Evolutionary conservation across 1,140 invertebrate species (phyloP), one percentile per base, ranked within the genome.

Genomic region (Brachionus asplanchnoidis): DNA sequence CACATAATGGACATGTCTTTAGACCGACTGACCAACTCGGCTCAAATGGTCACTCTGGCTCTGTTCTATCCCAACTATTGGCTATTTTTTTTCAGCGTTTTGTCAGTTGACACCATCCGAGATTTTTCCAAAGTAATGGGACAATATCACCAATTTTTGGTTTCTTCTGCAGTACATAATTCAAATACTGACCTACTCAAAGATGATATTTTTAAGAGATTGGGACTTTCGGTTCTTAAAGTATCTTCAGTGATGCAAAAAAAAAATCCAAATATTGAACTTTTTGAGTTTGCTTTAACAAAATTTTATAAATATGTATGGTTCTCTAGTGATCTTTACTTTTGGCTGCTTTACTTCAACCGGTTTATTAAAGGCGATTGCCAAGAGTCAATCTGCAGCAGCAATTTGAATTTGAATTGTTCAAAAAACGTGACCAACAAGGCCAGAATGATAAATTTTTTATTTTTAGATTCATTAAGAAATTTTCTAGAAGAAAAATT

Each of bases 281-380:
- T 8, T 3, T 40, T 40, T n/a, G 32, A 73, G 3, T 20, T 40
- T 42, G 4, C 42, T 8, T 4, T 42, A 4, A 17, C 17, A 73
- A 32, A 77, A 46, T 77, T 77, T 46, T 46, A 77, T 28, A 42
- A 77, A 46, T 77, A 26, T 23, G 26, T 77, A 17, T 77, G 73
- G 73, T 77, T 46, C 26, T 46, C 73, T 17, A 77, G 73, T 77
- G 73, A 77, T 77, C n/a, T 77, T 42, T 77, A 46, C 23, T 77
- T 46, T 46, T 77, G 73, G 73, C 44, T 77, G 2, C 40, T 77
- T 77, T 77, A 77, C 14, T 77, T 77, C 9, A 77, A 77, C 11
- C 1, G 17, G 2, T 77, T 77, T 50, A 17, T 46, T 11, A 26
- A 4, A 1, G 46, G 14, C 0, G n/a, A n/a, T 56, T 17, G 2